phyloP scores from a whole-genome alignment of 2,888 invertebrate species.

The Tiliacea aurago region DNA sequence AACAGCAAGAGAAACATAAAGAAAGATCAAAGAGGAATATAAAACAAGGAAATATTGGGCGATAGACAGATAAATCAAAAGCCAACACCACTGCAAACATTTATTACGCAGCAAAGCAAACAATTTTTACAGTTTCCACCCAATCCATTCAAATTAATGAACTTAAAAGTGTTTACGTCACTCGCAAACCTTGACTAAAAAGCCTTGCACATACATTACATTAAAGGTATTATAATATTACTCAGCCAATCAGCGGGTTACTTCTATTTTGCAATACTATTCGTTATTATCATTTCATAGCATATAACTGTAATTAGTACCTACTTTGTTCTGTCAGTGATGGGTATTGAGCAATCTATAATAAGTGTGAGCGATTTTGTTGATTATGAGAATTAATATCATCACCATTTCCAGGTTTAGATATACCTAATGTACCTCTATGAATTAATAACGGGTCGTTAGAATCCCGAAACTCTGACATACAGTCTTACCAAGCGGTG shows the following conservation, averaged over 20 bases:
- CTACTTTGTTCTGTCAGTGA: not conserved
- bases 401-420: not conserved
- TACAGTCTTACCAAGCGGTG: too few relatives aligned
- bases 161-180: constrained; percentile 52
- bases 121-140: constrained; percentile 16
- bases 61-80: not conserved
- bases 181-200: constrained; percentile 50
- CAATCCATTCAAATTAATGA: constrained; percentile 52
- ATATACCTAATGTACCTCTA: too few relatives aligned
- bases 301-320: constrained; percentile 35
- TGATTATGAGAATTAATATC: not conserved
- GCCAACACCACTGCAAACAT: not conserved
- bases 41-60: not conserved
- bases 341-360: constrained; percentile 18
- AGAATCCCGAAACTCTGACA: too few relatives aligned
- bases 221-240: constrained; percentile 45
- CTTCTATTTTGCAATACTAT: constrained; percentile 44
- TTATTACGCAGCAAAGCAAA: constrained; percentile 13
- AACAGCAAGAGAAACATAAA: not conserved
- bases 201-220: constrained; percentile 57
- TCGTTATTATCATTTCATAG: constrained; percentile 42
- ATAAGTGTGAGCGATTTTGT: not conserved
- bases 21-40: not conserved
- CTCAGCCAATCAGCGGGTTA: constrained; percentile 39
- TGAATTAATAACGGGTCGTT: too few relatives aligned